Evolutionary conservation across 64 coral and sea anemone species (phyloP).

Genomic region (Hydrozoanthus tunicans): DNA sequence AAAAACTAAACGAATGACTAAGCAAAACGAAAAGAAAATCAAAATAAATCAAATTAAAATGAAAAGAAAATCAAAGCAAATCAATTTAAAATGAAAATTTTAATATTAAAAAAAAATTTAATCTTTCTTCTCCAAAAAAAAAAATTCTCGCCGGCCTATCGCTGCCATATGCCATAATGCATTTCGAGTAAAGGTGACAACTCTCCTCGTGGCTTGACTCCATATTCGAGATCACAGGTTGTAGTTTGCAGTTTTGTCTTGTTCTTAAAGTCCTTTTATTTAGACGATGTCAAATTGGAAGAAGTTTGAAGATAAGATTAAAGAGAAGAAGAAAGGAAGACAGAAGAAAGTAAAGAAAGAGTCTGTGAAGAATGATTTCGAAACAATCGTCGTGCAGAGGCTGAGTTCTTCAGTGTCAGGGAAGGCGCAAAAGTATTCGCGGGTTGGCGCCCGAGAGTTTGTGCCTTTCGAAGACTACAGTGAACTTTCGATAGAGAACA

Average conservation of each 20-base stretch:
- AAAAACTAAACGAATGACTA: too few species aligned
- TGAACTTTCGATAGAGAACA: conserved; percentile 10
- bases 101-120: too few species aligned
- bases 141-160: too few species aligned
- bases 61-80: too few species aligned
- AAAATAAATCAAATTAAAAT: too few species aligned
- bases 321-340: background rate
- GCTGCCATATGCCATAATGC: too few species aligned
- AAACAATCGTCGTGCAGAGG: conserved; percentile 4
- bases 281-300: conserved; percentile 12
- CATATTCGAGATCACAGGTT: background rate
- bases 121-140: too few species aligned
- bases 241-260: conserved; percentile 3
- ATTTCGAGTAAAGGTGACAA: background rate
- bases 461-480: conserved; percentile 4
- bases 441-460: background rate
- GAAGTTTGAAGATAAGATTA: conserved; percentile 6
- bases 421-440: background rate
- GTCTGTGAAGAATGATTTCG: background rate
- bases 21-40: too few species aligned
- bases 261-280: conserved; percentile 2
- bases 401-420: conserved; percentile 12
- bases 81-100: too few species aligned
- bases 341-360: conserved; percentile 19
- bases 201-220: background rate